phyloP scores from a whole-genome alignment of 2,113 vertebrate genomes.

The Syrrhaptes paradoxus region DNA sequence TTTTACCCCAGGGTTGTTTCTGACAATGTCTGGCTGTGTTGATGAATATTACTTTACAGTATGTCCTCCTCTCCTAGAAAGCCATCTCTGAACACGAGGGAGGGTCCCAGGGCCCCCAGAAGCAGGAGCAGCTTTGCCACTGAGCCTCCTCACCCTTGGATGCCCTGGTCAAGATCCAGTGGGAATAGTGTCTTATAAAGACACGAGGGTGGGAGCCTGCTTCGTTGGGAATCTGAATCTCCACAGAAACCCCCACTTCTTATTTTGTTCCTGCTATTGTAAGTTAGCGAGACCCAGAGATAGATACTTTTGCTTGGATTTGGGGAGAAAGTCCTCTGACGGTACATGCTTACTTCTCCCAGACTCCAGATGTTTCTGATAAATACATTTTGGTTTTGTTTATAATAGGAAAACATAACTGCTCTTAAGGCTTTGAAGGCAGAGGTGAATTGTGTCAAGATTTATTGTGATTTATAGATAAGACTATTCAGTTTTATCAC shows the following conservation, averaged over 20 bases:
- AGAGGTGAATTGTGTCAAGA: slow-evolving; percentile 31
- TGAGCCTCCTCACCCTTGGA: rapidly evolving
- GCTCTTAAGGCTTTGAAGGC: neutral
- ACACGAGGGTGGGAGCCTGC: rapidly evolving
- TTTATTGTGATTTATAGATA: slow-evolving; percentile 40
- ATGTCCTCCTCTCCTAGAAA: neutral
- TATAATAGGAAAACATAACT: neutral
- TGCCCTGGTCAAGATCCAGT: neutral
- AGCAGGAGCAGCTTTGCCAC: neutral
- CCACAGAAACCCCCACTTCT: neutral
- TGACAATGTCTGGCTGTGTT: neutral
- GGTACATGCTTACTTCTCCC: neutral
- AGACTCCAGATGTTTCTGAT: neutral
- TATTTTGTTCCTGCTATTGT: neutral
- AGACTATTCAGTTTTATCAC: slow-evolving; percentile 21
- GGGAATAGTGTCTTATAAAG: neutral
- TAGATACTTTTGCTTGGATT: neutral
- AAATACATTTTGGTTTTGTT: slow-evolving; percentile 6
- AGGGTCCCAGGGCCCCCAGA: neutral
- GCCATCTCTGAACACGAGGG: rapidly evolving
- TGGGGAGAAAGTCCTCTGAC: neutral
- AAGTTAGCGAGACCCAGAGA: neutral
- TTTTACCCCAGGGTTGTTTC: neutral
- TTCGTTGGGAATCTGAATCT: rapidly evolving
- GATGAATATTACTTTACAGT: neutral